Evolutionary conservation across 1,140 invertebrate species (phyloP), one percentile per base, ranked within the genome.

Genomic region (Diorhabda sublineata): DNA sequence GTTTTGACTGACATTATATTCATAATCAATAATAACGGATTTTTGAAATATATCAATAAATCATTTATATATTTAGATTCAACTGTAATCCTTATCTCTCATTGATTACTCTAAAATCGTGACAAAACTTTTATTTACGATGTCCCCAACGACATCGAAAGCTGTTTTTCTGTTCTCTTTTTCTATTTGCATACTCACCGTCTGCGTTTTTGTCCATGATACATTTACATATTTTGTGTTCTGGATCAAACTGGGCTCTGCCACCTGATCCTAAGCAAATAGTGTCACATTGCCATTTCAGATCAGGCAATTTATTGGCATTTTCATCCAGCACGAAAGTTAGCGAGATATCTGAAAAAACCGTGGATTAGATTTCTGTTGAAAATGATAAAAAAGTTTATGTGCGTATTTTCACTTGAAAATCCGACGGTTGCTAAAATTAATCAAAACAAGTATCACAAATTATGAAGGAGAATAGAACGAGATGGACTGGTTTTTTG

Each of bases 171-270:
- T n/a, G 3, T 52, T 52, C 2, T 52, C 6, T 52, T 52, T 52
- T 26, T 26, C n/a, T 52, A 52, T 52, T 52, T 52, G 6, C 47
- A 52, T 61, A 61, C 59, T 42, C 42, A 61, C 59, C 59, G 42
- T 61, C 59, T 61, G 59, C 42, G 59, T 61, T 61, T 61, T 61
- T 61, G 59, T 61, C 59, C 59, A 61, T 42, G 2, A 8, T 61
- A 42, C 59, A 61, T 61, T 61, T 61, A 61, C 59, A 61, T 61
- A 61, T 61, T 61, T 61, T 61, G 42, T 61, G 26, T 61, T 61
- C 42, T 42, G 42, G 42, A 61, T 61, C 59, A 42, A 61, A 61
- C 8, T 8, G 26, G 42, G 59, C 59, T 42, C 42, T 61, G 59
- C 59, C 59, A 61, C 59, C 59, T 61, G 59, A 61, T 61, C 59